phyloP scores from a whole-genome alignment of 2,797 vertebrate species.

The Danio aesculapii region DNA sequence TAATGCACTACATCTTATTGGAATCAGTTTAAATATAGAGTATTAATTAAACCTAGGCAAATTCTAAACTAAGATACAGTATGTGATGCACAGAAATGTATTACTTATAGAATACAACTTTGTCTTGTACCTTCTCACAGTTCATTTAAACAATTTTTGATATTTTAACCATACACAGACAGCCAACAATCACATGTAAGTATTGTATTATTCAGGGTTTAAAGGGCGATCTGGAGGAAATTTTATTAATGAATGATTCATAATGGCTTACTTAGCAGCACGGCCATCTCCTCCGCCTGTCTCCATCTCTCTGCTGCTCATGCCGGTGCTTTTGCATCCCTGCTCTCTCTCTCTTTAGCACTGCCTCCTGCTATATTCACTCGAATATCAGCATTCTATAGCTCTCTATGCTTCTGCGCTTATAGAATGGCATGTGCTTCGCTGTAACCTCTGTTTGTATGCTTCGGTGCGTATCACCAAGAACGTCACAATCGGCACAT shows the following conservation, averaged over 20 bases:
- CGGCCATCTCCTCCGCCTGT: slow-evolving; percentile 31
- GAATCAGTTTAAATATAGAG: neutral
- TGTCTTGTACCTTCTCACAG: slow-evolving; percentile 45
- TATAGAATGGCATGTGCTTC: slow-evolving; percentile 63
- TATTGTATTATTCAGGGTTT: slow-evolving; percentile 25
- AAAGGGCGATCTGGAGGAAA: neutral
- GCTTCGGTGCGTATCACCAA: slow-evolving; percentile 18
- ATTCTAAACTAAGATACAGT: neutral
- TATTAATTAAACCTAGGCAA: neutral
- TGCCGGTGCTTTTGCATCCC: slow-evolving; percentile 31
- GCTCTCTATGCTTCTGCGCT: slow-evolving; percentile 33
- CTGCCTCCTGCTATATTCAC: slow-evolving; percentile 55
- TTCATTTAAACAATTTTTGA: slow-evolving; percentile 41
- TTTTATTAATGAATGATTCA: slow-evolving; percentile 22
- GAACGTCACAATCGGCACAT: neutral
- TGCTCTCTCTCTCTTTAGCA: slow-evolving; percentile 27
- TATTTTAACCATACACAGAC: slow-evolving; percentile 34
- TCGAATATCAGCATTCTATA: slow-evolving; percentile 64
- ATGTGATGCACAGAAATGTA: neutral
- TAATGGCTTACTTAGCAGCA: slow-evolving; percentile 48
- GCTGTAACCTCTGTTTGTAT: slow-evolving; percentile 31
- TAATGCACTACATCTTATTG: neutral
- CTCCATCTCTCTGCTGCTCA: slow-evolving; percentile 45
- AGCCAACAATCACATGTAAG: slow-evolving; percentile 43
- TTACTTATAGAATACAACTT: slow-evolving; percentile 38